Evolutionary conservation across 2,888 invertebrate species (phyloP), one percentile per base, ranked within the genome.

Genomic region (Torymus texanus): DNA sequence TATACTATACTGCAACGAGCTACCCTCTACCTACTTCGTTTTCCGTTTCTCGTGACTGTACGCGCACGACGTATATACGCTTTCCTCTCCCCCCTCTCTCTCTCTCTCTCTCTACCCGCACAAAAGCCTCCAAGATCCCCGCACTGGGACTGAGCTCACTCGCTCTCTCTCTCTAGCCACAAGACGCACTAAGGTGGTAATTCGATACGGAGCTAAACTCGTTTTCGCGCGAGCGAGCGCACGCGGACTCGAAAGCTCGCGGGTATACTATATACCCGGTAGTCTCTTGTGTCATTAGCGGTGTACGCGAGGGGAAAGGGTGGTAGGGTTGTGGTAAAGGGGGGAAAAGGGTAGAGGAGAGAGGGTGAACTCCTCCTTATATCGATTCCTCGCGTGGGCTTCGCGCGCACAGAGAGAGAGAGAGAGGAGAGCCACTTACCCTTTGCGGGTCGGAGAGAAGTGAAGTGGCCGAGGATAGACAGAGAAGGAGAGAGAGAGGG

Each of bases 161-260:
- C 62, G 14, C 62, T 29, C 29, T 62, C 66, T 66, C 21, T 21
- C 16, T 66, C 14, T 51, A 56, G 56, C 68, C 56, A 2, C 68
- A 56, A 24, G 41, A 41, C 41, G 41, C 41, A 41, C 41, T 41
- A 50, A 21, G 55, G 63, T 56, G 68, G 75, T 75, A 68, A 68
- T 75, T 75, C 68, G 68, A 75, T 68, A 68, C 75, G 68, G 68
- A 75, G 68, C 68, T 41, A 41, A 41, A 41, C 41, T 41, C 41
- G 41, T 41, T 41, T 41, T 41, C 41, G 41, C 29, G 5, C 29
- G 29, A 29, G 29, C 29, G 29, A 3, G 29, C 8, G 41, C 8
- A 41, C 41, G 41, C 41, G 41, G 18, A 13, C 65, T 73, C 62
- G 55, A 73, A 73, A 73, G 74, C 21, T 41, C 41, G 41, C 41